Conservation (phyloP, 2,888 invertebrate species). For the Protonemura montana region DNA sequence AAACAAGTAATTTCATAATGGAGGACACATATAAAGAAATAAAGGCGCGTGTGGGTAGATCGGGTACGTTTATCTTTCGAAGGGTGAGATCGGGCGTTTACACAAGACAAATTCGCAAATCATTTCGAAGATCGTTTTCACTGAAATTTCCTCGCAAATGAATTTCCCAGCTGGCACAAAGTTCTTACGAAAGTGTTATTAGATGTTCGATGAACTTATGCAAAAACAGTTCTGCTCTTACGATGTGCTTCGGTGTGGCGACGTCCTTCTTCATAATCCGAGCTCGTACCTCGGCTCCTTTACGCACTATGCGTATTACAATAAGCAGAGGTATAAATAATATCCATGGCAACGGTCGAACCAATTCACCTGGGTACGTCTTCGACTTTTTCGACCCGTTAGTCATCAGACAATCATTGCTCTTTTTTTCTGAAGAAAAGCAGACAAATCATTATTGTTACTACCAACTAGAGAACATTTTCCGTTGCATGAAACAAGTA, state of each 20-base stretch:
- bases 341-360: conserved; percentile 68
- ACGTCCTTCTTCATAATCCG: conserved; percentile 62
- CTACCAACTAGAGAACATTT: too few relatives aligned
- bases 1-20: too few relatives aligned
- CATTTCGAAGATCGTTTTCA: too few relatives aligned
- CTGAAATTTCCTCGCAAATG: too few relatives aligned
- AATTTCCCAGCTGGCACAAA: too few relatives aligned
- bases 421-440: neutral
- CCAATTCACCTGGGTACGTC: conserved; percentile 53
- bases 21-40: too few relatives aligned
- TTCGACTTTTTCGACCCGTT: neutral
- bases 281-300: conserved; percentile 61
- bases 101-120: too few relatives aligned
- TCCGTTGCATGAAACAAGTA: neutral
- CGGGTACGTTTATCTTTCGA: too few relatives aligned
- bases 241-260: conserved; percentile 64
- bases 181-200: too few relatives aligned
- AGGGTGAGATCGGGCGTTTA: too few relatives aligned
- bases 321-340: conserved; percentile 64
- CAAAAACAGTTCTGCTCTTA: conserved; percentile 53
- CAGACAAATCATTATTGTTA: neutral
- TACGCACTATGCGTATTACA: conserved; percentile 60
- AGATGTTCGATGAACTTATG: too few relatives aligned
- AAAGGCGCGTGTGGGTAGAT: too few relatives aligned
- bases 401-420: neutral